These are phyloP conservation scores for Ondatra zibethicus DNA, from an alignment of 2,113 vertebrate genomes.

Conservation along the genomic window DNA sequence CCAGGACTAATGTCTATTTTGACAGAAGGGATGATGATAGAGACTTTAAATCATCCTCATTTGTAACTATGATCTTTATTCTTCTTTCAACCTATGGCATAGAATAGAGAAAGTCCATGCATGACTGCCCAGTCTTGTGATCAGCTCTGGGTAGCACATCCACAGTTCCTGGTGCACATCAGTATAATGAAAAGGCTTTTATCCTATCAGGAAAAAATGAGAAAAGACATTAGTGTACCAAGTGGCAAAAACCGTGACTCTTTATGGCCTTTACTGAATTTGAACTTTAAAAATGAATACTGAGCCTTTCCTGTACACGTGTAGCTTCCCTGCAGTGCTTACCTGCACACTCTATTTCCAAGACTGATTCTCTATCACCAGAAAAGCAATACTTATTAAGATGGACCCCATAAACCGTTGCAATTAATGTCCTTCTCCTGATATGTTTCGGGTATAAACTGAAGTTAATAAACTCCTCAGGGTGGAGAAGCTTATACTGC, in stretches of 20 bases:
- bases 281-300: neutral
- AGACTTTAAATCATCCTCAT: slow-evolving; percentile 45
- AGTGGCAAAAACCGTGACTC: neutral
- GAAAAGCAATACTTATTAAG: neutral
- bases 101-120: neutral
- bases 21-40: slow-evolving; percentile 8
- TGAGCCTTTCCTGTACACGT: neutral
- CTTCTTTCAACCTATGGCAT: slow-evolving; percentile 41
- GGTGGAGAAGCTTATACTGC: neutral
- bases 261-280: neutral
- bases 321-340: neutral
- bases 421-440: neutral
- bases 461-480: neutral
- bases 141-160: neutral
- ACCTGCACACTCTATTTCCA: neutral
- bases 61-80: slow-evolving; percentile 37
- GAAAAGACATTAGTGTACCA: neutral
- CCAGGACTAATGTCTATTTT: slow-evolving; percentile 60
- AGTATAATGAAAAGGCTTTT: slow-evolving; percentile 4
- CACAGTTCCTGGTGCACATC: neutral
- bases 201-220: neutral
- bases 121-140: slow-evolving; percentile 18
- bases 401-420: neutral
- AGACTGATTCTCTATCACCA: neutral
- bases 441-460: neutral